Conservation (phyloP, 2,797 vertebrate species). For the Gambelia wislizenii region DNA sequence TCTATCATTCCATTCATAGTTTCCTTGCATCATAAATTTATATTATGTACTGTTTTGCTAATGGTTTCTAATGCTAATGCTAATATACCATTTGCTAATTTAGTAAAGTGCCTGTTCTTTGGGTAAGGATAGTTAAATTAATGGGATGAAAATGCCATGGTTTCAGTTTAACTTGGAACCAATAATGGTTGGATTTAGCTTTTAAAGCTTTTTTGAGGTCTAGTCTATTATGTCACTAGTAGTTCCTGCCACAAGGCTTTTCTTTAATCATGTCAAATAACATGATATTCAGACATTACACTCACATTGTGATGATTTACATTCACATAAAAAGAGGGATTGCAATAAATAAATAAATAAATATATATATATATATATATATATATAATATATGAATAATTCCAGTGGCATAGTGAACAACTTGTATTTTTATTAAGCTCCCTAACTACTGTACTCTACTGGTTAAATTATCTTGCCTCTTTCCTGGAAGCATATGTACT, state of each 20-base stretch:
- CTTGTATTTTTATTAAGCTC: slow-evolving; percentile 30
- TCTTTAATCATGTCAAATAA: slow-evolving; percentile 29
- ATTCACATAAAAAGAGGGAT: background rate
- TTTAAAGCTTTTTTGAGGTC: background rate
- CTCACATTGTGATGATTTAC: background rate
- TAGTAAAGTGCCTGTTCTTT: background rate
- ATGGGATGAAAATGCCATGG: background rate
- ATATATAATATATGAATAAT: slow-evolving; percentile 34
- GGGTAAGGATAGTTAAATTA: background rate
- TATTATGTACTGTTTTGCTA: background rate
- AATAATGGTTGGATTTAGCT: background rate
- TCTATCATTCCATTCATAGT: slow-evolving; percentile 15
- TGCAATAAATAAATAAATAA: slow-evolving; percentile 31
- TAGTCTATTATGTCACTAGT: background rate
- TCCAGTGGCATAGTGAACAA: background rate
- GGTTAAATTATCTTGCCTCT: slow-evolving; percentile 29
- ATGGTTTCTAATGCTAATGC: background rate
- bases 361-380: slow-evolving; percentile 18
- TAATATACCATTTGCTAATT: background rate
- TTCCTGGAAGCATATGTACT: slow-evolving; percentile 13
- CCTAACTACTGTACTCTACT: slow-evolving; percentile 33
- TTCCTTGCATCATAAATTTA: background rate
- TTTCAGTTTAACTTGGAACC: slow-evolving; percentile 7
- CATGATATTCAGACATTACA: background rate
- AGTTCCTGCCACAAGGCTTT: background rate